These are phyloP conservation scores for Hiodon tergisus DNA, from an alignment of 2,113 vertebrate species.

Conservation along the genomic window DNA sequence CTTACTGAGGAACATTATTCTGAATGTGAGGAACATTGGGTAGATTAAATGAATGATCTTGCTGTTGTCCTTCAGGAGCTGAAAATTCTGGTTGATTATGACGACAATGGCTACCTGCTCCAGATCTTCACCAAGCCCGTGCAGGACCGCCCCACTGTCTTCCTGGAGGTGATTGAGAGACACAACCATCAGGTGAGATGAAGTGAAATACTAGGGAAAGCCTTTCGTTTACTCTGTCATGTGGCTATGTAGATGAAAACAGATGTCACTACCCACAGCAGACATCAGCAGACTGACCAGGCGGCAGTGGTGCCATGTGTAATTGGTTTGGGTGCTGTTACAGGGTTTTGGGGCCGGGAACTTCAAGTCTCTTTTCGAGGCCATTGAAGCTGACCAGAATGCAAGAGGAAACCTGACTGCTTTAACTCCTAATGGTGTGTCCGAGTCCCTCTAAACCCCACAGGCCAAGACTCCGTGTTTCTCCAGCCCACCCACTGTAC, in stretches of 20 bases:
- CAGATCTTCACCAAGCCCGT: slow-evolving; percentile 96
- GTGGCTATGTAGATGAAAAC: neutral
- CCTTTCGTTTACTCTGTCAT: too few relatives aligned
- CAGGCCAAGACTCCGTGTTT: too few relatives aligned
- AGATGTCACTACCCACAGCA: neutral
- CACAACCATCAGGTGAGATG: slow-evolving; percentile 85
- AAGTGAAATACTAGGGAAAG: neutral
- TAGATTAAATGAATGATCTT: neutral
- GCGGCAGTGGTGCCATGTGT: neutral
- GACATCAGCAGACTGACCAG: neutral
- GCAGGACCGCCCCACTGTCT: slow-evolving; percentile 93
- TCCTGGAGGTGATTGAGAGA: slow-evolving; percentile 91
- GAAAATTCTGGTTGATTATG: slow-evolving; percentile 88
- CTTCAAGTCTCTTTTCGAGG: slow-evolving; percentile 92
- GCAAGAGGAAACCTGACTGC: slow-evolving; percentile 84
- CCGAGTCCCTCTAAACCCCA: slow-evolving; percentile 48
- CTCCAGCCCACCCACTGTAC: too few relatives aligned
- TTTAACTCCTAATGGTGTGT: slow-evolving; percentile 62
- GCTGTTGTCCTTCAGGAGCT: slow-evolving; percentile 66
- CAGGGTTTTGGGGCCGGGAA: slow-evolving; percentile 95
- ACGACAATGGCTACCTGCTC: slow-evolving; percentile 90
- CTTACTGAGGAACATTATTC: neutral
- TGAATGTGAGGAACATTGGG: neutral
- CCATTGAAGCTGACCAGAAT: slow-evolving; percentile 82
- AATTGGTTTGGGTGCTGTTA: neutral